These are phyloP conservation scores for Mycteria americana DNA, from an alignment of 2,797 vertebrate genomes.

Conservation along the genomic window DNA sequence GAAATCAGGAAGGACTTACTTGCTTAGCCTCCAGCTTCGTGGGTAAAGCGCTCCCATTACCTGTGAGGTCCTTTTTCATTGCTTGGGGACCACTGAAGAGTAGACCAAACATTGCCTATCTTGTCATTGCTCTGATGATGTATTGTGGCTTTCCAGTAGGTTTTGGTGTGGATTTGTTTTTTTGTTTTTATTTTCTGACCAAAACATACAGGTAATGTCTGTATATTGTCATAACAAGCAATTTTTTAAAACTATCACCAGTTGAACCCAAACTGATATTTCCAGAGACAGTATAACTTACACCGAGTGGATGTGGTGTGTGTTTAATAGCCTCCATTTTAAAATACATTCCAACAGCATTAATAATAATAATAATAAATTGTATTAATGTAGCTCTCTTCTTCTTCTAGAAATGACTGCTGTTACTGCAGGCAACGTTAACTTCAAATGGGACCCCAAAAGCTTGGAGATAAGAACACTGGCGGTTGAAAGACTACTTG, in stretches of 20 bases:
- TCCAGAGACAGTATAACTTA: not conserved
- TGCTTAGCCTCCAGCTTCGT: accelerated
- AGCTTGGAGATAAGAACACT: conserved; percentile 96
- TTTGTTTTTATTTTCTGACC: not conserved
- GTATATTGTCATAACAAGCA: not conserved
- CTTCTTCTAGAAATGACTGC: conserved; percentile 83
- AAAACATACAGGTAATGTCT: not conserved
- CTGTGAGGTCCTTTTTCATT: not conserved
- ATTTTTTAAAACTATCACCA: not conserved
- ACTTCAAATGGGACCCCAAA: conserved; percentile 99
- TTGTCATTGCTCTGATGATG: not conserved
- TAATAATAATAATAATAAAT: not conserved
- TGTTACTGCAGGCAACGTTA: conserved; percentile 92
- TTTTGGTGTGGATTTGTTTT: not conserved
- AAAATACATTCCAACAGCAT: not conserved
- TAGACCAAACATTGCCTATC: not conserved
- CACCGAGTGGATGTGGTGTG: not conserved
- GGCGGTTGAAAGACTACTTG: conserved; percentile 92
- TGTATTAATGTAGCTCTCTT: not conserved
- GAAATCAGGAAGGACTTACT: not conserved
- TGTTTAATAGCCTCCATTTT: not conserved
- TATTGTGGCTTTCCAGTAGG: not conserved
- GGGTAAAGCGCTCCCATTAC: not conserved
- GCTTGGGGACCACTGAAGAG: not conserved
- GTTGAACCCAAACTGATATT: not conserved